These are phyloP conservation scores for Parelbella ahira DNA, from an alignment of 2,888 invertebrate species.

Conservation along the genomic window DNA sequence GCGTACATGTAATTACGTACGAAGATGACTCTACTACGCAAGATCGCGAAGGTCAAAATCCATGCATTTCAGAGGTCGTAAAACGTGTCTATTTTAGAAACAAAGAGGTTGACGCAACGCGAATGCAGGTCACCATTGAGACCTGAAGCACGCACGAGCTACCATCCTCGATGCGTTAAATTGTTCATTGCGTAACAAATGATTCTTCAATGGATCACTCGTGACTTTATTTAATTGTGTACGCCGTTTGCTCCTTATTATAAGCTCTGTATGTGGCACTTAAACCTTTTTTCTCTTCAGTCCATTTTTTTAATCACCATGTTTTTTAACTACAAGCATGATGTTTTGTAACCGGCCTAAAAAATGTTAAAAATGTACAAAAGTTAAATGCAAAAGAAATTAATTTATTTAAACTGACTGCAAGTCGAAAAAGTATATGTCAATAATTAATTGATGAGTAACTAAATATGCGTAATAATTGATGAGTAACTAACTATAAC, in stretches of 20 bases:
- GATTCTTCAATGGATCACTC: constrained; percentile 43
- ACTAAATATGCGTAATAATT: no score
- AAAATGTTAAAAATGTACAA: no score
- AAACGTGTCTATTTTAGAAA: constrained; percentile 23
- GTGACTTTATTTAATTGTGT: constrained; percentile 36
- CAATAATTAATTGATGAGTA: no score
- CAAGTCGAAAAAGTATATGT: no score
- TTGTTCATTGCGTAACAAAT: constrained; percentile 46
- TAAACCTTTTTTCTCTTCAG: no score
- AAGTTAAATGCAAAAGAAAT: no score
- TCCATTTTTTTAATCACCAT: no score
- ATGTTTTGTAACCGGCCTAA: no score
- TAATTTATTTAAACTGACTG: no score
- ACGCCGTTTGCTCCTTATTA: constrained; percentile 13
- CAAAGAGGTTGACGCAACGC: constrained; percentile 32
- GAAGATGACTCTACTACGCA: constrained; percentile 6
- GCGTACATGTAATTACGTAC: neutral
- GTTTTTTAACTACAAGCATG: no score
- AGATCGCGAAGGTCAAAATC: constrained; percentile 18
- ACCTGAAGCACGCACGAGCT: constrained; percentile 43
- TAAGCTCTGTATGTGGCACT: no score
- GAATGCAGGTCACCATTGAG: constrained; percentile 64
- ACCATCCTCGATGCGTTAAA: constrained; percentile 47
- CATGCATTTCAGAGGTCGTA: constrained; percentile 25
- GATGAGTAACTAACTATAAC: no score